Percentiles rank a stretch among this genome's conserved stretches.
phyloP scores from a whole-genome alignment of 2,113 vertebrate genomes.

The Notechis scutatus region DNA sequence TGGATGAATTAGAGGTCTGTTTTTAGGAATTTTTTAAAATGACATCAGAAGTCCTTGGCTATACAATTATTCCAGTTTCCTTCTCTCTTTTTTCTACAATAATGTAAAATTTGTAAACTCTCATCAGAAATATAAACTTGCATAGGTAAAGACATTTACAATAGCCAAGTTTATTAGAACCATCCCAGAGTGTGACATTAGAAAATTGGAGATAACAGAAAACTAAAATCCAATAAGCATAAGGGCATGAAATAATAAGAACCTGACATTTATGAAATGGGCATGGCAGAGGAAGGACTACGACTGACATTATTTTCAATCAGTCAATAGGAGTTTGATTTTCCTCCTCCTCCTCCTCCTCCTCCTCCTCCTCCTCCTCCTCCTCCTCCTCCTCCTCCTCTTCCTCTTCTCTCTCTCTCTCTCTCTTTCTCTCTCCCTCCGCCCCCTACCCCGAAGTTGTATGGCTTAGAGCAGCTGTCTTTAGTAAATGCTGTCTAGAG shows the following conservation, averaged over 20 bases:
- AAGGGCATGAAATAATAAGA: not conserved
- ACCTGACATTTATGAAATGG: not conserved
- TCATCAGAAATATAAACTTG: conserved; percentile 11
- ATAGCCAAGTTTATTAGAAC: not conserved
- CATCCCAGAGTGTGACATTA: not conserved
- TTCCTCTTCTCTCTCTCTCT: not conserved
- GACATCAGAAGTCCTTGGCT: not conserved
- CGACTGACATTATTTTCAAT: conserved; percentile 39
- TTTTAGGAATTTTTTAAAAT: not conserved
- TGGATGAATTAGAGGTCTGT: not conserved
- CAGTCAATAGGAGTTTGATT: conserved; percentile 13
- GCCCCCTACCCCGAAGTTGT: conserved; percentile 51
- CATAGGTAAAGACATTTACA: not conserved
- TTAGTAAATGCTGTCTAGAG: conserved; percentile 45
- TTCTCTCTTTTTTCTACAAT: not conserved
- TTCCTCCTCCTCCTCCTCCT: not conserved
- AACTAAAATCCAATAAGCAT: not conserved
- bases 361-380: not conserved
- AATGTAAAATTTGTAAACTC: not conserved
- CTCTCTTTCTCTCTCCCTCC: accelerated
- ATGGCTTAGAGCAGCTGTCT: conserved; percentile 52
- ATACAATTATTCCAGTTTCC: not conserved
- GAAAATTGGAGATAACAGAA: not conserved
- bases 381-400: too few species aligned
- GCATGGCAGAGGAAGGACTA: not conserved